Evolutionary conservation across 2,888 invertebrate genomes (phyloP), one percentile per base, ranked within the genome.

Genomic region (Temnothorax ravouxi): DNA sequence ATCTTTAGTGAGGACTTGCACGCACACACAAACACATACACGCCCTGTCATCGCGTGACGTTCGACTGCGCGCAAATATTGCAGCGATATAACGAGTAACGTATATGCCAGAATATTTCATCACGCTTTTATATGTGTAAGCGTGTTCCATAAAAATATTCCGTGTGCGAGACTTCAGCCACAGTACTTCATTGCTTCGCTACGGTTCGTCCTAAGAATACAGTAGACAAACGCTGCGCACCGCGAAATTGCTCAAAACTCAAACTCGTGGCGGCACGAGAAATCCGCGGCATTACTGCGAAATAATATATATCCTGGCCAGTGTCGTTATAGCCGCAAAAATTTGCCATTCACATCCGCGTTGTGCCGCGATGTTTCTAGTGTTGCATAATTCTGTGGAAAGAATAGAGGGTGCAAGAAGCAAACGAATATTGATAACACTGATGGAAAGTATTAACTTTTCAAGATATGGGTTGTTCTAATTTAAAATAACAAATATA

Each of bases 91-190:
- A 50, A 61, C 67, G 66, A 75, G 34, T 34, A 34, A 34, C 6
- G 34, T 34, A 75, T 77, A 34, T 76, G 66, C 56, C 83, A 38
- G 56, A 79, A 82, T 81, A 82, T 76, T 82, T 74, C 41, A 41
- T 61, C 52, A 84, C 47, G 66, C 41, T 66, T 15, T 59, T 41
- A 44, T 86, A 74, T 62, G 54, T 38, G 21, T 47, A 76, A 72
- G 81, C 34, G 67, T 56, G 77, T 85, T 61, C 66, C 47, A 75
- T 74, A 89, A 89, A 88, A 88, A 83, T 79, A 80, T 71, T 74
- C 74, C 79, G 34, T 56, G 66, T 79, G 81, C 84, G 74, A 81
- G 77, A 61, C 76, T 83, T 83, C 50, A 61, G 85, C 44, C 67
- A 38, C 21, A 5, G 61, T 56, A 64, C 56, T 84, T 89, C 88